Percentiles rank a stretch among this genome's conserved stretches.
These are phyloP conservation scores for Diorhabda carinulata DNA, from an alignment of 1,140 invertebrate genomes.

Conservation along the genomic window DNA sequence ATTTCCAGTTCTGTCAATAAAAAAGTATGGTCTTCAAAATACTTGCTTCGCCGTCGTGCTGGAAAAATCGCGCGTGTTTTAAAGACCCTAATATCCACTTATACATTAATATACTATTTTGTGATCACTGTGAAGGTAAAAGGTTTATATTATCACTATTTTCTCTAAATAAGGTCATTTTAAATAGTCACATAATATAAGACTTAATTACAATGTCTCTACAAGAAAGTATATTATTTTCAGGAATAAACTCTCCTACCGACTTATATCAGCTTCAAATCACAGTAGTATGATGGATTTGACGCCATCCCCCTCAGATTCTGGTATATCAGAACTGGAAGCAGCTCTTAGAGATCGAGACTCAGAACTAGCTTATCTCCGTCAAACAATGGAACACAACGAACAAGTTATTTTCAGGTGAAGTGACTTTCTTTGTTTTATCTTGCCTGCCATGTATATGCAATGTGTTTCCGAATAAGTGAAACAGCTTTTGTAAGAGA, in stretches of 20 bases:
- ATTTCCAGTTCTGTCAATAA: no score
- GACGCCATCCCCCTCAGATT: constrained; percentile 77
- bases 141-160: no score
- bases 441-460: no score
- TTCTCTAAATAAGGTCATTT: neutral
- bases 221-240: constrained; percentile 15
- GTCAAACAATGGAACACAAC: constrained; percentile 76
- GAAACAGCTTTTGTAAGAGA: no score
- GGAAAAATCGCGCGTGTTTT: no score
- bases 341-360: constrained; percentile 68
- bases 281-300: constrained; percentile 50
- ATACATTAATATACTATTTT: no score
- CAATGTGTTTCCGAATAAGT: no score
- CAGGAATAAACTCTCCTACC: constrained; percentile 40
- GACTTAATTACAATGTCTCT: neutral
- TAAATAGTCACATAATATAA: neutral
- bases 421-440: neutral
- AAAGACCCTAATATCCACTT: no score
- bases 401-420: constrained; percentile 67
- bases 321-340: constrained; percentile 76
- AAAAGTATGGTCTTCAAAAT: no score
- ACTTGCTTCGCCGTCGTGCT: no score
- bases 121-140: no score
- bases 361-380: constrained; percentile 65
- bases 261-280: constrained; percentile 29